Evolutionary conservation across 2,113 vertebrate species (phyloP), one percentile per base, ranked within the genome.

Genomic region (Microtus richardsoni): DNA sequence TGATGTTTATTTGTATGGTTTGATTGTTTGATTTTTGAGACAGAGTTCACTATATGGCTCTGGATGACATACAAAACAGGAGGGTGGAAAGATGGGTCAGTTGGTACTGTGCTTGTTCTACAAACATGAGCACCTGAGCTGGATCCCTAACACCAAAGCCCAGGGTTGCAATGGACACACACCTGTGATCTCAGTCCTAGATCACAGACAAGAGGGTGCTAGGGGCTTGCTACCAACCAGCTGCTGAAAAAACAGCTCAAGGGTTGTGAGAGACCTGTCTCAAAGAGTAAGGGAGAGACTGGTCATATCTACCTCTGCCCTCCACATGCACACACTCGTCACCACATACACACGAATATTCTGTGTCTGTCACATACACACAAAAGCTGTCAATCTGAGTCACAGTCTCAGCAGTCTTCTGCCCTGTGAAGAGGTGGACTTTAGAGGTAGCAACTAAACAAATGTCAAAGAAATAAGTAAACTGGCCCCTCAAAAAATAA

Each of bases 381-480:
- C 19, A 5, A 36, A 78, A 41, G 44, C 49, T 0, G 5, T 75
- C 21, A 52, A 36, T 49, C 9, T 47, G 71, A 78, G 28, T 24
- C 10, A 26, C 60, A 47, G 70, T 64, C 17, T 28, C 1, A 79
- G 28, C 33, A 16, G 7, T 82, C 70, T 83, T 89, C 70, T 26
- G 85, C 54, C n/a, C 7, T 49, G 3, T 21, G 3, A 10, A 66
- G 6, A 21, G 1, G 5, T 54, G 3, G 12, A 79, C 26, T 47
- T 80, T 89, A 52, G 39, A 75, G 77, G 36, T 3, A n/a, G 62
- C 74, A 62, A 75, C 60, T 41, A 84, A 30, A 47, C 88, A 90
- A 78, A 26, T 33, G 36, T 78, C 73, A 64, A 68, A 96, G 62
- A n/a, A 87, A 85, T 87, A 80, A 93, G 44, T 44, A 52, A 88